Evolutionary conservation across 1,140 invertebrate species (phyloP).

Genomic region (Danaus plexippus): DNA sequence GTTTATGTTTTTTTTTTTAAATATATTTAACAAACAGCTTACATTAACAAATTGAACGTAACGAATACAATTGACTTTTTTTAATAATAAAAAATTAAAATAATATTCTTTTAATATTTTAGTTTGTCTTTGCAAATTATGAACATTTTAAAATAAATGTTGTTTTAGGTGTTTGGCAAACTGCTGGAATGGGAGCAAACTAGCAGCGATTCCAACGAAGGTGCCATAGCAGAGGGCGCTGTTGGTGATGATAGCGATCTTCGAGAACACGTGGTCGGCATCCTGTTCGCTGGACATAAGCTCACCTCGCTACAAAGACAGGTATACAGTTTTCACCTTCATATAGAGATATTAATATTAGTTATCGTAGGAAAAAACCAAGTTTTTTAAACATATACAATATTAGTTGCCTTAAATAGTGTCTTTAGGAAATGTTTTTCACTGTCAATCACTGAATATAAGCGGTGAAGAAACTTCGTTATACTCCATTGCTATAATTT

Average conservation of each 20-base stretch:
- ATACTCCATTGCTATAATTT: too few species aligned
- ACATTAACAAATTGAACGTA: too few species aligned
- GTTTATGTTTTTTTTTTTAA: too few species aligned
- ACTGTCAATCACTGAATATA: too few species aligned
- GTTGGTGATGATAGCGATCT: constrained; percentile 86
- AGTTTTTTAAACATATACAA: not conserved
- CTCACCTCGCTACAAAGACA: constrained; percentile 95
- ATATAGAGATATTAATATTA: not conserved
- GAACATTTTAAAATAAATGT: not conserved
- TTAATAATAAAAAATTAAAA: too few species aligned
- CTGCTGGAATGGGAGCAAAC: constrained; percentile 75
- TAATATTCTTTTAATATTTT: too few species aligned
- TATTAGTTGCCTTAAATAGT: too few species aligned
- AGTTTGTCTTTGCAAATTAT: too few species aligned
- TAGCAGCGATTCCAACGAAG: constrained; percentile 47
- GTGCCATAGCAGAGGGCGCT: constrained; percentile 38
- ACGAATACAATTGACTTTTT: too few species aligned
- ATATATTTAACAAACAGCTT: too few species aligned
- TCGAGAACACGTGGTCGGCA: constrained; percentile 96
- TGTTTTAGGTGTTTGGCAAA: constrained; percentile 89
- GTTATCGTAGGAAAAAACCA: not conserved
- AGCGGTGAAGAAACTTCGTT: too few species aligned
- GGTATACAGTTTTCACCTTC: constrained; percentile 66
- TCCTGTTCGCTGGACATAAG: constrained; percentile 94
- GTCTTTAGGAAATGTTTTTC: too few species aligned